Base-by-base conservation (phyloP, 2,888 invertebrate species). In the Eupsilia transversa region DNA sequence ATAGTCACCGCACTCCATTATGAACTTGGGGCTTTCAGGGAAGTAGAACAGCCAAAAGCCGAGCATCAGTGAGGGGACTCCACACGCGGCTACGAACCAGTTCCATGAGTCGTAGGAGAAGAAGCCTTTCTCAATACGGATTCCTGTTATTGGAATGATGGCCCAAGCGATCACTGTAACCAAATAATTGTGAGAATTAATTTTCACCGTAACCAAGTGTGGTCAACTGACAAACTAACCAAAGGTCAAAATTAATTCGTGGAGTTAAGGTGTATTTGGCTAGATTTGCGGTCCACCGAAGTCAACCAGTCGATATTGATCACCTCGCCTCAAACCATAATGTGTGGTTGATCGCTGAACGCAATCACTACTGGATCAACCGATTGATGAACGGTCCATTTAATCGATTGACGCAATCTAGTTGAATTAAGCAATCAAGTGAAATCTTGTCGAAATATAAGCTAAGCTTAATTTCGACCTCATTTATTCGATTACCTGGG, bases 11-110 rank as follows among this genome's bases (percentile, higher is more conserved):
- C 97, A 97, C 92, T 98, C 98, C 92, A 98, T 96, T 89, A 98
- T 97, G 93, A 98, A 98, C 93, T 98, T 98, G 2, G 98, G 98
- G 91, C 98, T 98, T 93, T 98, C 98, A 0, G 98, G 98, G 94
- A 98, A 98, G 76, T 97, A 96, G 86, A 98, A 97, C 14, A 98
- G 94, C 98, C 98, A 98, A 80, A 97, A 94, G 74, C 96, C 97
- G 54, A 98, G 97, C 84, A 97, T 82, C 33, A 98, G 94, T 82
- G 98, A 98, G 0, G 98, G 98, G 5, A 98, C 85, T 6, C 97
- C 97, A 92, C 98, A 98, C 0, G 98, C 97, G 0, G 98, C 97
- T 49, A 98, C 98, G 93, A 98, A 98, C 92, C 98, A 97, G 94
- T 98, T 98, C 98, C 98, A 98, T 38, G 98, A 98, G 87, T 97